These are phyloP conservation scores for Littorina saxatilis DNA, from an alignment of 1,140 invertebrate genomes.

Conservation along the genomic window DNA sequence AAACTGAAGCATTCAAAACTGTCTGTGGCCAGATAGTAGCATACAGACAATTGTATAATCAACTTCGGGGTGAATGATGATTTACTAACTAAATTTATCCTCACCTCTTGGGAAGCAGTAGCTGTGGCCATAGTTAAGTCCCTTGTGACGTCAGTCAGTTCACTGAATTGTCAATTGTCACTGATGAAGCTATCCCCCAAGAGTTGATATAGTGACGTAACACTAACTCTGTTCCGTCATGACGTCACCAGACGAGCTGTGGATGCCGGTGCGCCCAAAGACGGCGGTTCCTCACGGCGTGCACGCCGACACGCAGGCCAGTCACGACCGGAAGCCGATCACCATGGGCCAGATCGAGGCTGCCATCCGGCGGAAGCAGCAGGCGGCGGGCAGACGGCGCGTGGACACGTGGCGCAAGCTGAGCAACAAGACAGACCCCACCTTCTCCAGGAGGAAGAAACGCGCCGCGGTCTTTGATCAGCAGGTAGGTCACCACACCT, in stretches of 20 bases:
- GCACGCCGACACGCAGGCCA: constrained; percentile 8
- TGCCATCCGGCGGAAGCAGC: not conserved
- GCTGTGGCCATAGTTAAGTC: too few species aligned
- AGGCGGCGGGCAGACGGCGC: not conserved
- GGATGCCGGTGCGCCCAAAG: not conserved
- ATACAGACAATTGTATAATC: too few species aligned
- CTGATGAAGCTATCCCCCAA: too few species aligned
- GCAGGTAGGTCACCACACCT: constrained; percentile 26
- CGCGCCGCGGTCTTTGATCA: constrained; percentile 36
- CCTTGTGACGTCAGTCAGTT: too few species aligned
- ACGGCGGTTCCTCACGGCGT: not conserved
- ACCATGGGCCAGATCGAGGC: not conserved
- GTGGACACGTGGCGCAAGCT: not conserved
- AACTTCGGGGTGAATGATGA: too few species aligned
- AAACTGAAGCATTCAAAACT: too few species aligned
- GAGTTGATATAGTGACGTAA: too few species aligned
- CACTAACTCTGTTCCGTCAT: too few species aligned
- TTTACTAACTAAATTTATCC: too few species aligned
- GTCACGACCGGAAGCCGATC: constrained; percentile 12
- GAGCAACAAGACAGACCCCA: not conserved
- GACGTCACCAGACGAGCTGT: not conserved
- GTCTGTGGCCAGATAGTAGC: too few species aligned
- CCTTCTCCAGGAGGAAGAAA: constrained; percentile 7
- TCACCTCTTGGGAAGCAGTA: too few species aligned
- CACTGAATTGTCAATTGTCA: too few species aligned